phyloP scores from a whole-genome alignment of 2,797 vertebrate species.

The Alca torda region DNA sequence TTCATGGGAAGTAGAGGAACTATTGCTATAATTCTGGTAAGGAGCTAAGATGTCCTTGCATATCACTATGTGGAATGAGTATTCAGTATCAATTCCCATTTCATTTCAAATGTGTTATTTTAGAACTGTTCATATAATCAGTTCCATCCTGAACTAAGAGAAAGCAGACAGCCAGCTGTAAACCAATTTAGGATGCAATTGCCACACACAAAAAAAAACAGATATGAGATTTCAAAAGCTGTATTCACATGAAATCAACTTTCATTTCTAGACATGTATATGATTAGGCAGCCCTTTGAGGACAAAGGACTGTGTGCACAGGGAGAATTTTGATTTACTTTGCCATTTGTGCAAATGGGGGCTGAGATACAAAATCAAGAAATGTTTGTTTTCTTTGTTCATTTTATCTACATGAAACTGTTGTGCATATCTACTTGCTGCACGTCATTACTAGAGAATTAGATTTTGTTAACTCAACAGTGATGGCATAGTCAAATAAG shows the following conservation, averaged over 20 bases:
- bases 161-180: conserved; percentile 49
- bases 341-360: background rate
- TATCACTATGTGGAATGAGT: conserved; percentile 17
- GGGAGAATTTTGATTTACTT: conserved; percentile 35
- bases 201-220: background rate
- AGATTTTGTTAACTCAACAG: background rate
- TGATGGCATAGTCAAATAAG: background rate
- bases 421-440: background rate
- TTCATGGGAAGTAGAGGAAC: background rate
- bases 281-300: conserved; percentile 41
- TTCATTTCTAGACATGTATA: conserved; percentile 43
- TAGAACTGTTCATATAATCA: conserved; percentile 57
- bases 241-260: conserved; percentile 50
- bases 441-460: background rate
- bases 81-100: conserved; percentile 38
- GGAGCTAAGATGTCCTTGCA: conserved; percentile 19
- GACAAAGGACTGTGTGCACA: conserved; percentile 10
- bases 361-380: background rate
- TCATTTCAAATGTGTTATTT: conserved; percentile 66
- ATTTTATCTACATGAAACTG: conserved; percentile 15
- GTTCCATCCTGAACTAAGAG: conserved; percentile 28
- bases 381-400: conserved; percentile 2
- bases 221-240: conserved; percentile 41
- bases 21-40: conserved; percentile 47
- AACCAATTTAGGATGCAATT: conserved; percentile 56